Evolutionary conservation across 1,140 invertebrate genomes (phyloP), one percentile per base, ranked within the genome.

Genomic region (Macrobrachium rosenbergii): DNA sequence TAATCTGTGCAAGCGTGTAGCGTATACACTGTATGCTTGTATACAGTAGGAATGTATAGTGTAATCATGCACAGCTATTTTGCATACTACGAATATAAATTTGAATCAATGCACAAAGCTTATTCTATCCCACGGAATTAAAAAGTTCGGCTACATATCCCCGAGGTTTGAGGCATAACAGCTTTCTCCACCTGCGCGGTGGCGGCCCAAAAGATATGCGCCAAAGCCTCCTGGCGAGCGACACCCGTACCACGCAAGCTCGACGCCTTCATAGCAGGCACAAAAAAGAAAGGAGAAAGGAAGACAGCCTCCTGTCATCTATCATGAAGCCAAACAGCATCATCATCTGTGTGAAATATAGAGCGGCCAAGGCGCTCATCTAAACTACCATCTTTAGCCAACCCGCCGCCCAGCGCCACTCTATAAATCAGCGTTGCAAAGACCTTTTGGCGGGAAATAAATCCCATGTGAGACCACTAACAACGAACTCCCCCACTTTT

Each of bases 341-440:
- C 79, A 81, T 67, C 79, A 67, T 67, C 79, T 43, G 28, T 37
- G 79, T 81, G 79, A 81, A 67, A 81, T 81, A 81, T 81, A 81
- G 79, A 81, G 63, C 62, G 62, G 79, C 43, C 23, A 45, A 63
- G 45, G 37, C 76, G 8, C 19, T 81, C 79, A 81, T 81, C 79
- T 81, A 81, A 81, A 81, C 79, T 81, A 81, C 79, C 62, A 81
- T 81, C 79, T 81, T 81, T 81, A 81, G 79, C 60, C 23, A 81
- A 81, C 79, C 79, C 58, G 79, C 79, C 21, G 58, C 79, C 79
- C 78, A 60, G 17, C 43, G 63, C 45, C 62, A 45, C 60, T 81
- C 62, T 67, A 81, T 81, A 81, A 43, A 67, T 81, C 79, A 81
- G 79, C 17, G 79, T 67, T 81, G 79, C 79, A 81, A 81, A 81